Percentiles rank a stretch among this genome's conserved stretches.
These are phyloP conservation scores for Salmo trutta DNA, from an alignment of 2,797 vertebrate species.

Conservation along the genomic window DNA sequence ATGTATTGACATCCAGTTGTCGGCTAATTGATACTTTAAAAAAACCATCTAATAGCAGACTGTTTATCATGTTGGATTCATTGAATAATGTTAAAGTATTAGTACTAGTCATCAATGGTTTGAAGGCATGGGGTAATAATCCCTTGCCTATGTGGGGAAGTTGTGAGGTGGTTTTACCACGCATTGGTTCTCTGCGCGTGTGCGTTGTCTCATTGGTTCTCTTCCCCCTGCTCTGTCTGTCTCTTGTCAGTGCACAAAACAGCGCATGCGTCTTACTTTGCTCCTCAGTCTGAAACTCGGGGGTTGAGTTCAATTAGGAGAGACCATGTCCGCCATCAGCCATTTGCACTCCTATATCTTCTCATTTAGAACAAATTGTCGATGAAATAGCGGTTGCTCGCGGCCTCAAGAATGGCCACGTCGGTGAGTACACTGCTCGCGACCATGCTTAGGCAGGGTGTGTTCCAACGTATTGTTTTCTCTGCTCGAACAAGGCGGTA, in stretches of 20 bases:
- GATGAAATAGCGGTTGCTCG: constrained; percentile 84
- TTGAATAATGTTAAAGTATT: no score
- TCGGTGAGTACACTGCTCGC: constrained; percentile 83
- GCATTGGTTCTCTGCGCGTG: constrained; percentile 48
- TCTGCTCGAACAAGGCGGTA: constrained; percentile 47
- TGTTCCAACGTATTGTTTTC: constrained; percentile 37
- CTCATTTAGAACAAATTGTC: constrained; percentile 73
- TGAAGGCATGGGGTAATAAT: background rate
- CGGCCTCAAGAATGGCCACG: constrained; percentile 89
- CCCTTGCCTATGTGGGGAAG: background rate
- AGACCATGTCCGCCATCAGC: constrained; percentile 84
- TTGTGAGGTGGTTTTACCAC: background rate
- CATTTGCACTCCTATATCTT: constrained; percentile 64
- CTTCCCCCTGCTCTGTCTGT: constrained; percentile 51
- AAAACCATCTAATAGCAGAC: background rate
- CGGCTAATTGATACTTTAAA: background rate
- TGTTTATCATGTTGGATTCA: no score
- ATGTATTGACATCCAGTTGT: background rate
- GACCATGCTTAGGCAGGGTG: constrained; percentile 4
- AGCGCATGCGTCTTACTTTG: constrained; percentile 82
- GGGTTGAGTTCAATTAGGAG: constrained; percentile 77
- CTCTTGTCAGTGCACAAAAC: constrained; percentile 57
- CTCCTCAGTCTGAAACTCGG: constrained; percentile 75
- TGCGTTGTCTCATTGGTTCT: constrained; percentile 66
- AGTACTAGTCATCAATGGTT: background rate